Evolutionary conservation across 2,888 invertebrate species (phyloP), one percentile per base, ranked within the genome.

Genomic region (Ichneumon xanthorius): DNA sequence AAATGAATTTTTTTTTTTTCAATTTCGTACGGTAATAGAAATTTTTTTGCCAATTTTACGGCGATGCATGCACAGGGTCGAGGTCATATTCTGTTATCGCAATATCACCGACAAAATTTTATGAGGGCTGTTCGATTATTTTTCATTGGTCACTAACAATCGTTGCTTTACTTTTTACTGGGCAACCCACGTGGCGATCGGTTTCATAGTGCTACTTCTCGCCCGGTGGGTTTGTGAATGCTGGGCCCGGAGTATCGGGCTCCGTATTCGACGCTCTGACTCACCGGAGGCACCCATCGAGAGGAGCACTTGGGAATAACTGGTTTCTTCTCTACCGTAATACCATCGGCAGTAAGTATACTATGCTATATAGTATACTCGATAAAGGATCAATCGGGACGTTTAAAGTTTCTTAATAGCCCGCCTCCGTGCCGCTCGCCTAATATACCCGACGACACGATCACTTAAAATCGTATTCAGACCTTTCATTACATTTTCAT

Each of bases 391-490:
- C 85, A 80, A 78, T 80, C 77, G 84, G 73, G 72, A 82, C 80
- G 87, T 88, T 88, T 83, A 87, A 80, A 83, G 83, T 88, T 88
- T 85, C 83, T 86, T 86, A 86, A 88, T 87, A 85, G 83, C 68
- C 82, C 84, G 85, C 88, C 84, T 87, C 87, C 76, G 86, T 84
- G 65, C 80, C 72, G 73, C 87, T 87, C 82, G 85, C 79, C 72
- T 85, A 84, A 83, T 85, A 81, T 70, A 87, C 80, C 58, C 40
- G 68, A 55, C 40, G 22, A 77, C 82, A 84, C 63, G 63, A 85
- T 82, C 81, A 71, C 61, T 68, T 53, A 82, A 80, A 85, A 82
- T 61, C 71, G 80, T 85, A 85, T 82, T 76, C 53, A 6, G 67
- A 45, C 75, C 26, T 53, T 72, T 33, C 55, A 76, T 76, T 80